phyloP scores from a whole-genome alignment of 2,113 vertebrate genomes.

The Ceyx cyanopectus region DNA sequence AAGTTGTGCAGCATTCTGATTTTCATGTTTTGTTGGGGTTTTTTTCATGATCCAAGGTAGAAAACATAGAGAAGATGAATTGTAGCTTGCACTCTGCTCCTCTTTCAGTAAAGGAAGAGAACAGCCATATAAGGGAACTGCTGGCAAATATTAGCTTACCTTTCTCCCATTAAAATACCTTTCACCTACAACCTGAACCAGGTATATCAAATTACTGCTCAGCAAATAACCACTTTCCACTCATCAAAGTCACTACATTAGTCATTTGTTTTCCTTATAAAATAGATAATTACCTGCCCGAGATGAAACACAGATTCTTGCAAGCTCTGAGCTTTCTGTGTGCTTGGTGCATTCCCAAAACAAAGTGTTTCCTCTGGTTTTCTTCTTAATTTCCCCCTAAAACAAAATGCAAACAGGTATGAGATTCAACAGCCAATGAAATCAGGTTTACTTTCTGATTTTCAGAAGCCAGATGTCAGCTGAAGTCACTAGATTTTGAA shows the following conservation, averaged over 20 bases:
- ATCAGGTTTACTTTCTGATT: neutral
- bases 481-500: neutral
- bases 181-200: neutral
- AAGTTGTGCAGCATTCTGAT: neutral
- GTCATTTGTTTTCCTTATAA: conserved; percentile 7
- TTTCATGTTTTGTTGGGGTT: neutral
- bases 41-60: neutral
- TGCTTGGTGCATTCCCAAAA: neutral
- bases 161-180: neutral
- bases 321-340: neutral
- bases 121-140: neutral
- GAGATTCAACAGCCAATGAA: neutral
- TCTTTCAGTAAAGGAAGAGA: neutral
- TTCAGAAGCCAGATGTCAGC: neutral
- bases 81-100: neutral
- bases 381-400: neutral
- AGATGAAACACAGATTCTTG: neutral
- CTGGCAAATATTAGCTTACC: neutral
- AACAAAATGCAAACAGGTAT: neutral
- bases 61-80: neutral
- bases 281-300: neutral
- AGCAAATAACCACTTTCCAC: conserved; percentile 2
- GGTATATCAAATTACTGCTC: neutral
- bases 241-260: neutral
- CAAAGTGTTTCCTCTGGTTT: neutral